Base-by-base conservation (phyloP, 1,140 invertebrate species). In the Harpegnathos saltator region DNA sequence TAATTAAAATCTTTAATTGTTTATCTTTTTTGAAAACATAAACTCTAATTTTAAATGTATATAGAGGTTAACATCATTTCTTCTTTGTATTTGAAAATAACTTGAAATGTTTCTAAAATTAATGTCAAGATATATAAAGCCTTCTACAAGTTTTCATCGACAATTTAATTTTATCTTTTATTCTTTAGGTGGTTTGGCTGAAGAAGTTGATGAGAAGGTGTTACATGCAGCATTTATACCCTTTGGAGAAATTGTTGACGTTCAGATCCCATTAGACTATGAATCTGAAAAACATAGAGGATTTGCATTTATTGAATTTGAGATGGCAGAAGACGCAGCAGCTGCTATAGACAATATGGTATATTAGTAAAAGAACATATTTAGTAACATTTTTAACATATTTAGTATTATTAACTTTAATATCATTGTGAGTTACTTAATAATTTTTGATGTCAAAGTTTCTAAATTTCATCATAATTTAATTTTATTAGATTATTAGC, bases 281-380 rank as follows among this genome's bases (percentile, higher is more conserved):
- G 98, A 99, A 94, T 98, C 97, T 78, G 98, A 99, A 93, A 99
- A 99, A 91, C 98, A 99, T 92, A 95, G 98, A 93, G 99, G 99
- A 58, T 99, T 99, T 95, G 98, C 98, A 1, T 99, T 99, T 94
- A 97, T 99, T 87, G 99, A 99, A 95, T 99, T 99, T 95, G 99
- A 99, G 95, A 95, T 96, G 84, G 96, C 96, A 11, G 97, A 98
- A 95, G 99, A 99, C 97, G 99, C 99, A 65, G 97, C 98, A 22
- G 97, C 98, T 68, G 99, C 99, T 48, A 99, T 99, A 92, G 99
- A 99, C 95, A 99, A 99, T 91, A 99, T 99, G 99, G 98, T 98
- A 95, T 91, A 78, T 87, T 59, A 85, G 50, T 72, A 62, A 85
- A 88, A 84, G 19, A 44, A 29, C 9, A 65, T 56, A 71, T 12